A percentile compares a stretch with the other conserved stretches of the same genome.
phyloP scores from a whole-genome alignment of 2,888 invertebrate genomes.

The Chironomus riparius region DNA sequence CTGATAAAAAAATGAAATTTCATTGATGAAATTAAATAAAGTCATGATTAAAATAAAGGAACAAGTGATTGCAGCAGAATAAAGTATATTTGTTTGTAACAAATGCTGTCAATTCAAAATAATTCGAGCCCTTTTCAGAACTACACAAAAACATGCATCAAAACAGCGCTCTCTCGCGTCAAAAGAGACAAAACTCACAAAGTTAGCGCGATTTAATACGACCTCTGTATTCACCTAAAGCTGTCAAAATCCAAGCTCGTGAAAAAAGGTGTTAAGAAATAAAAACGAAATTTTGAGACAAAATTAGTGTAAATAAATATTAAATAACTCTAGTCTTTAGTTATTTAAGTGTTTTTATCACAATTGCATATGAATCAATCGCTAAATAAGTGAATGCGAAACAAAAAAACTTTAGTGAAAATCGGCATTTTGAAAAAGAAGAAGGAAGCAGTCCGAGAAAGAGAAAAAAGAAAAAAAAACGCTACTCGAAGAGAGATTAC shows the following conservation, averaged over 20 bases:
- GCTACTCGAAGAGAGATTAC: constrained; percentile 17
- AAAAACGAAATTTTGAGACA: constrained; percentile 13
- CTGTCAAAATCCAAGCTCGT: constrained; percentile 11
- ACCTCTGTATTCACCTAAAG: constrained; percentile 5
- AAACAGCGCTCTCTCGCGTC: no score
- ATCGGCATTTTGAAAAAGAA: constrained; percentile 27
- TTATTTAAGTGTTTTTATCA: constrained; percentile 26
- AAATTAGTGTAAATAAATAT: constrained; percentile 28
- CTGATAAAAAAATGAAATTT: no score
- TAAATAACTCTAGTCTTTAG: constrained; percentile 28
- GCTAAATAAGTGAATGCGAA: constrained; percentile 8
- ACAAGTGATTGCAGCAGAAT: no score
- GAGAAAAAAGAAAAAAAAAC: constrained; percentile 12
- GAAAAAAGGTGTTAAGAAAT: constrained; percentile 12
- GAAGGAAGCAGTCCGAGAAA: constrained; percentile 20
- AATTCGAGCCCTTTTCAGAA: no score
- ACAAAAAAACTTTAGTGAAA: constrained; percentile 19
- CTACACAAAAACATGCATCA: no score
- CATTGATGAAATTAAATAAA: no score
- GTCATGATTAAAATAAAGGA: no score
- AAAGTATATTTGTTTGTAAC: no score
- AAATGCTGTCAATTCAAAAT: no score
- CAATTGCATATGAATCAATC: constrained; percentile 4
- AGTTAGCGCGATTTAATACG: neutral
- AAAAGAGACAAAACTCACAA: neutral